Percentiles rank a stretch among this genome's conserved stretches.
These are phyloP conservation scores for Ceratoteleas bidentatus DNA, from an alignment of 1,140 invertebrate genomes.

Conservation along the genomic window DNA sequence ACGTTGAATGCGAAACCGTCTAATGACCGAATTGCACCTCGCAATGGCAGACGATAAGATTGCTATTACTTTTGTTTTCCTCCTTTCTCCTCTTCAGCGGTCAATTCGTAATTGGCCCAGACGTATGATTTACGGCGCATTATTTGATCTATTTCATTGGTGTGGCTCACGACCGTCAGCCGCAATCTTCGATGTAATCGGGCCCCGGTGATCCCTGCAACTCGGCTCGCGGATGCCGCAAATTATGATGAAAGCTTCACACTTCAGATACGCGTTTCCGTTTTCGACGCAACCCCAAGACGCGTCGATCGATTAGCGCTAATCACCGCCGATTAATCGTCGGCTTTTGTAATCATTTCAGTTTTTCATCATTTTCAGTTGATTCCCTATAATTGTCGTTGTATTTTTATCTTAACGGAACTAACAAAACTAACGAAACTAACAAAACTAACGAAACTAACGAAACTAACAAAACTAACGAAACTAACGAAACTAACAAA, in stretches of 20 bases:
- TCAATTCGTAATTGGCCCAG: conserved; percentile 54
- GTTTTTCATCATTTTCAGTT: no score
- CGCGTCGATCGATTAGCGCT: no score
- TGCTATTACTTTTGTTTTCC: conserved; percentile 58
- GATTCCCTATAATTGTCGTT: no score
- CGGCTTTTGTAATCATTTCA: no score
- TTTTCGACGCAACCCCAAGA: no score
- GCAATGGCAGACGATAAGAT: conserved; percentile 32
- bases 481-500: no score
- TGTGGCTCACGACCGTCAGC: conserved; percentile 28
- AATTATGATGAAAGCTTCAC: conserved; percentile 54
- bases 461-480: no score
- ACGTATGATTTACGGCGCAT: conserved; percentile 56
- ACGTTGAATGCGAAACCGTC: conserved; percentile 22
- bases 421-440: no score
- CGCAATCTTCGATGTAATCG: conserved; percentile 46
- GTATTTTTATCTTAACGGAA: no score
- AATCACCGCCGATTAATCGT: no score
- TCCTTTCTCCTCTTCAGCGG: conserved; percentile 56
- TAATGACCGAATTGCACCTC: conserved; percentile 46
- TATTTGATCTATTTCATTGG: conserved; percentile 55
- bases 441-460: no score
- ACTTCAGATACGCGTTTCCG: conserved; percentile 1
- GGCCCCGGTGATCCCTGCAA: conserved; percentile 17
- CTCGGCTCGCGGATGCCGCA: conserved; percentile 44